Base-by-base conservation (phyloP, 2,888 invertebrate species). In the Noctua comes region DNA sequence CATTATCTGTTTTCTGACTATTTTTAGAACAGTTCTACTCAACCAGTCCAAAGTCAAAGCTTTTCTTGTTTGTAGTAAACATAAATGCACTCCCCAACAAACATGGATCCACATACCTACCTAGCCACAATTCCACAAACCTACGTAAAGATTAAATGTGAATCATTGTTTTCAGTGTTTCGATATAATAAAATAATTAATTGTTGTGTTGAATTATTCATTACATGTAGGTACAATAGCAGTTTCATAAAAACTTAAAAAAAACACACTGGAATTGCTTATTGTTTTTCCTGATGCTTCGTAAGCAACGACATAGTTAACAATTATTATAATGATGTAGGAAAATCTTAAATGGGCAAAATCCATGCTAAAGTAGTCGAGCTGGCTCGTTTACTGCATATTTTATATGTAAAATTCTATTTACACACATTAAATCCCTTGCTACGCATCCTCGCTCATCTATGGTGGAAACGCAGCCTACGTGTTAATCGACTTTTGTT, bases 11-110 rank as follows among this genome's bases (percentile, higher is more conserved):
- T 78, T 83, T 84, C 59, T 66, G 71, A 24, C 79, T 84, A 84
- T 86, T 73, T 76, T 86, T 73, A 84, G 75, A 79, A n/a, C 48
- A 36, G 54, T 64, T 76, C 27, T 65, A 64, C 66, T 73, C 86
- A 86, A 71, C 66, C 83, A 79, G 86, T 79, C 24, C 72, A 78
- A 62, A 77, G 73, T 72, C 68, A 68, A 80, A 77, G 69, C 70
- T 73, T 84, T 84, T 73, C 75, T 79, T 78, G 86, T 86, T 65
- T 77, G n/a, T n/a, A 13, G 65, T 69, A 72, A 64, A 54, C 54
- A 68, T 71, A 51, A 71, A 54, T 64, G 70, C 51, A 76, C 54
- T n/a, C 57, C 5, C 27, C 21, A 43, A 65, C 81, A 68, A n/a
- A 57, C 48, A 51, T 43, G 36, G 2, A 40, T 0, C n/a, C n/a